Conservation (phyloP, 2,113 vertebrate genomes). For the Pygoscelis antarcticus region DNA sequence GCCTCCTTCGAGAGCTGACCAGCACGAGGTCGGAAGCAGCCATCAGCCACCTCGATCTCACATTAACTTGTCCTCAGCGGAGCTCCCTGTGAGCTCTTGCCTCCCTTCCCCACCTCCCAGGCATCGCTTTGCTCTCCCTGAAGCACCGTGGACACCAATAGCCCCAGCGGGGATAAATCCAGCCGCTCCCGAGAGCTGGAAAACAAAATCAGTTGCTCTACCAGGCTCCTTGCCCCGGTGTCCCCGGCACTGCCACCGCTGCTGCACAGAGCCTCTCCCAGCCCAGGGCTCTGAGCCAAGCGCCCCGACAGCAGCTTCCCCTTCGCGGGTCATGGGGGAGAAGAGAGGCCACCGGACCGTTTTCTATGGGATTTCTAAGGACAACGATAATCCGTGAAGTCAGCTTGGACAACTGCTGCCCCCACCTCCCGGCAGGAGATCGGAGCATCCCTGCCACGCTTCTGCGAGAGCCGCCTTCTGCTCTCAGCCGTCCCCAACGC, state of each 20-base stretch:
- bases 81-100: background rate
- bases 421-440: rapidly evolving
- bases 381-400: rapidly evolving
- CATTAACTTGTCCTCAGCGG: background rate
- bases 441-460: background rate
- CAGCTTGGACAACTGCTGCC: background rate
- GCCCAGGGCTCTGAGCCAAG: background rate
- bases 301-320: background rate
- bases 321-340: rapidly evolving
- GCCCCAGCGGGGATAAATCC: background rate
- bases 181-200: background rate
- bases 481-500: background rate
- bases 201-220: background rate
- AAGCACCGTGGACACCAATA: background rate
- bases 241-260: background rate
- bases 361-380: background rate
- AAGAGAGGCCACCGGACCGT: rapidly evolving
- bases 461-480: background rate
- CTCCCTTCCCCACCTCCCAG: too few species aligned
- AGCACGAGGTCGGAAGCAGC: background rate
- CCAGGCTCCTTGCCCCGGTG: background rate
- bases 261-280: background rate
- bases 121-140: background rate
- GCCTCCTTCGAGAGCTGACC: background rate
- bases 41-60: too few species aligned